Evolutionary conservation across 2,797 vertebrate species (phyloP).

Genomic region (Enteromius unitaeniatus): DNA sequence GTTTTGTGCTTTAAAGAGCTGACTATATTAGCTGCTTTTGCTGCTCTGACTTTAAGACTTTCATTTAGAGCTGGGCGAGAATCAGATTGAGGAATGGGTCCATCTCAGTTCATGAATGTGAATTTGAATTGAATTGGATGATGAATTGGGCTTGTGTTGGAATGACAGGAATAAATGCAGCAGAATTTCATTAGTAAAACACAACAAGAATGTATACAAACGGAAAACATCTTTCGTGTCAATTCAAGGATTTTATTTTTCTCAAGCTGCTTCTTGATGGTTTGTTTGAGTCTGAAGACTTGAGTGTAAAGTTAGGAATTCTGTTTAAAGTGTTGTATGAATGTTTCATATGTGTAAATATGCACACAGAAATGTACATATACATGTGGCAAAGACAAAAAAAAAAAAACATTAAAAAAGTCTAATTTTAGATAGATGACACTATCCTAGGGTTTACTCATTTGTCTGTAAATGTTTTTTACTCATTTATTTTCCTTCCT

Average conservation of each 20-base stretch:
- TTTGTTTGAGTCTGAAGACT: neutral
- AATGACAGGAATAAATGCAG: neutral
- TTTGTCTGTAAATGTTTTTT: too few relatives aligned
- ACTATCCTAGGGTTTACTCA: too few relatives aligned
- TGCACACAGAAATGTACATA: too few relatives aligned
- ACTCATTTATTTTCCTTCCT: too few relatives aligned
- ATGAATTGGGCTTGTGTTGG: neutral
- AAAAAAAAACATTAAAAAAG: too few relatives aligned
- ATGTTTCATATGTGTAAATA: neutral
- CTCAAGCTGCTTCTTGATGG: too few relatives aligned
- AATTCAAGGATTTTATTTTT: neutral
- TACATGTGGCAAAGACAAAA: too few relatives aligned
- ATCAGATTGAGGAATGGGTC: neutral
- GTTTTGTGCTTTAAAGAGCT: neutral
- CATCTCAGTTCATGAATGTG: neutral
- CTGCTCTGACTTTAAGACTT: slow-evolving; percentile 2
- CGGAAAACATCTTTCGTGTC: neutral
- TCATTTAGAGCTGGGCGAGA: neutral
- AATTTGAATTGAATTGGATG: neutral
- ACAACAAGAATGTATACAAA: neutral
- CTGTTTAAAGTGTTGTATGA: neutral
- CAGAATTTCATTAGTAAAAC: neutral
- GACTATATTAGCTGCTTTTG: neutral
- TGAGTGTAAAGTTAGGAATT: neutral
- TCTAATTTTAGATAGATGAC: too few relatives aligned